These are phyloP conservation scores for Chaetorhynchus papuensis DNA, from an alignment of 2,113 vertebrate species.

Conservation along the genomic window DNA sequence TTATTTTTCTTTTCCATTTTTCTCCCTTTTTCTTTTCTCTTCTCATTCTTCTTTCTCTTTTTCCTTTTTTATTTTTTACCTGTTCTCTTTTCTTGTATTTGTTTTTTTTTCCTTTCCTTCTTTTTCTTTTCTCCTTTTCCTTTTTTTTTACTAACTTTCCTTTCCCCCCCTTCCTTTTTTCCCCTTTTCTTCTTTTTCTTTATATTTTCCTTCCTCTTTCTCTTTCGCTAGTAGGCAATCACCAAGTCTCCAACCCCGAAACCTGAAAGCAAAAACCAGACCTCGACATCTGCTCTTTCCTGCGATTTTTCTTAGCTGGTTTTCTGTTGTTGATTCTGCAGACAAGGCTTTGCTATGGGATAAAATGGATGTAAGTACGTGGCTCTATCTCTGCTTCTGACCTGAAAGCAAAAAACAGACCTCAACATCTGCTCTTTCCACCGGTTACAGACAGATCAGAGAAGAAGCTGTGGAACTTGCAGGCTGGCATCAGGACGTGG, in stretches of 20 bases:
- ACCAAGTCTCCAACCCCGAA: background rate
- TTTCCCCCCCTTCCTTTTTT: rapidly evolving
- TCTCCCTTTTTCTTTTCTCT: background rate
- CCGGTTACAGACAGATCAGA: background rate
- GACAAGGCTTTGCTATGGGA: conserved; percentile 85
- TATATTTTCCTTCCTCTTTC: too few species aligned
- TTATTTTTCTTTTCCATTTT: rapidly evolving
- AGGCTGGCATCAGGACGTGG: background rate
- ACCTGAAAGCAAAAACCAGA: background rate
- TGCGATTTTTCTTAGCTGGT: conserved; percentile 71
- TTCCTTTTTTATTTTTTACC: rapidly evolving
- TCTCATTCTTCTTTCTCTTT: too few species aligned
- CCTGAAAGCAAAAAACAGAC: background rate
- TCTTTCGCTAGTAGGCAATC: background rate
- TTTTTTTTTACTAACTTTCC: rapidly evolving
- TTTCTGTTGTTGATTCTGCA: conserved; percentile 85
- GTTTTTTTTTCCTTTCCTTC: rapidly evolving
- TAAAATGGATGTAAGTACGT: conserved; percentile 96
- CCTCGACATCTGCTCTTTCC: background rate
- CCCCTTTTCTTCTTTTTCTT: rapidly evolving
- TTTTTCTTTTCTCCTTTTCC: rapidly evolving
- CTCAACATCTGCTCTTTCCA: background rate
- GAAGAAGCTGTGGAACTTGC: background rate
- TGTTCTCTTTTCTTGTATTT: rapidly evolving
- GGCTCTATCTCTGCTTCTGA: background rate